Percentiles rank a stretch among this genome's conserved stretches.
phyloP scores from a whole-genome alignment of 1,140 invertebrate species.

The Artemia franciscana region DNA sequence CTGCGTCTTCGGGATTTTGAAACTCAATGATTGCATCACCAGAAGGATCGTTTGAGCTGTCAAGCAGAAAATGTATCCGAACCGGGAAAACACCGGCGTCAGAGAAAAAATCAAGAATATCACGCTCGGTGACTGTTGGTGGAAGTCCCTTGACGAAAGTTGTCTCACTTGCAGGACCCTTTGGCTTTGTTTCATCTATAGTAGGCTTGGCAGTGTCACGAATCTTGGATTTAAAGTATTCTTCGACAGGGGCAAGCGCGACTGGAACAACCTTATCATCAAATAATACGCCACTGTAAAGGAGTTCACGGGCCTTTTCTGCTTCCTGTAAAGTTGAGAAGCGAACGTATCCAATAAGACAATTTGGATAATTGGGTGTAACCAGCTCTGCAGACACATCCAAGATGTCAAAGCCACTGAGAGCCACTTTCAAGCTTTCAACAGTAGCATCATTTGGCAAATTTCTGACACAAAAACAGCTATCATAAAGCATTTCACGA shows the following conservation, averaged over 20 bases:
- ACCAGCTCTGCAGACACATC: conserved; percentile 4
- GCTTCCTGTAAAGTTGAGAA: conserved; percentile 4
- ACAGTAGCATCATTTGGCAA: conserved; percentile 3
- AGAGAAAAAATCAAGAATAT: conserved; percentile 53
- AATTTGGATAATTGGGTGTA: neutral
- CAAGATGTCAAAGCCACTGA: conserved; percentile 1
- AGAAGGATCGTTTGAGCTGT: conserved; percentile 28
- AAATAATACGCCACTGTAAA: neutral
- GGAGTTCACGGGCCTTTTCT: neutral
- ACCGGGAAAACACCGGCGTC: conserved; percentile 45
- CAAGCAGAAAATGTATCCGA: conserved; percentile 49
- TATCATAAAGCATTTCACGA: neutral
- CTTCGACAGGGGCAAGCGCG: neutral
- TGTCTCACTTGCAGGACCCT: conserved; percentile 20
- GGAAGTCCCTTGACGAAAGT: conserved; percentile 50
- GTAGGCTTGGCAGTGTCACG: neutral
- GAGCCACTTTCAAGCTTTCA: neutral
- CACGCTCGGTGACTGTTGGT: conserved; percentile 39
- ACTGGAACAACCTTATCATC: neutral
- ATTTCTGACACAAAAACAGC: conserved; percentile 5
- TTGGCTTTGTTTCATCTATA: neutral
- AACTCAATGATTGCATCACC: conserved; percentile 75
- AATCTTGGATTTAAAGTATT: neutral
- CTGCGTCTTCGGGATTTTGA: conserved; percentile 34
- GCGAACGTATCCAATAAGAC: conserved; percentile 6